Conservation (phyloP, 2,797 vertebrate species). For the Gymnodraco acuticeps region DNA sequence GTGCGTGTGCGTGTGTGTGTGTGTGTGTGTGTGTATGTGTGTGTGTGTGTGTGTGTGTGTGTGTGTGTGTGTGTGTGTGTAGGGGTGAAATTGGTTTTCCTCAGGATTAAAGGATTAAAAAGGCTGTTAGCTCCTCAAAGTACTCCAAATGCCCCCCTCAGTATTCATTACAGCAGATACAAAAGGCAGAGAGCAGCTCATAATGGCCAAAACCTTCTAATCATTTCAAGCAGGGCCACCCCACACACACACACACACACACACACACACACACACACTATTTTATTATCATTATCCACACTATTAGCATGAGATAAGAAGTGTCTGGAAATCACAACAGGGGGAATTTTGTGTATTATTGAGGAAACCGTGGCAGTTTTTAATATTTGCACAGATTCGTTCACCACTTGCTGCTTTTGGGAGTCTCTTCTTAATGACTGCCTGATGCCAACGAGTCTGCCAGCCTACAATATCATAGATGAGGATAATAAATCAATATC, state of each 20-base stretch:
- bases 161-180: constrained; percentile 94
- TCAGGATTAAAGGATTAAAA: constrained; percentile 97
- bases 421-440: constrained; percentile 43
- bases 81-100: constrained; percentile 93
- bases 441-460: constrained; percentile 64
- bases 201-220: constrained; percentile 81
- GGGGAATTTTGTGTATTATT: constrained; percentile 64
- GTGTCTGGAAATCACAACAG: constrained; percentile 73
- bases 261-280: constrained; percentile 53
- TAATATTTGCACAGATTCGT: constrained; percentile 46
- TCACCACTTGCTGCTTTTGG: constrained; percentile 8
- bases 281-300: constrained; percentile 81
- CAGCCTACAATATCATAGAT: constrained; percentile 49
- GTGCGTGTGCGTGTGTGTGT: constrained; percentile 7
- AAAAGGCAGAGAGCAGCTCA: constrained; percentile 85
- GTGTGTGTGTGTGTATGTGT: constrained; percentile 20
- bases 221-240: constrained; percentile 82
- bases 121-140: constrained; percentile 94
- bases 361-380: constrained; percentile 58
- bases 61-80: constrained; percentile 67
- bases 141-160: constrained; percentile 90
- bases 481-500: constrained; percentile 80
- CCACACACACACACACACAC: constrained; percentile 54
- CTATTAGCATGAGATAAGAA: constrained; percentile 84
- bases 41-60: constrained; percentile 35